Evolutionary conservation across 2,113 vertebrate species (phyloP), one percentile per base, ranked within the genome.

Genomic region (Mobula hypostoma): DNA sequence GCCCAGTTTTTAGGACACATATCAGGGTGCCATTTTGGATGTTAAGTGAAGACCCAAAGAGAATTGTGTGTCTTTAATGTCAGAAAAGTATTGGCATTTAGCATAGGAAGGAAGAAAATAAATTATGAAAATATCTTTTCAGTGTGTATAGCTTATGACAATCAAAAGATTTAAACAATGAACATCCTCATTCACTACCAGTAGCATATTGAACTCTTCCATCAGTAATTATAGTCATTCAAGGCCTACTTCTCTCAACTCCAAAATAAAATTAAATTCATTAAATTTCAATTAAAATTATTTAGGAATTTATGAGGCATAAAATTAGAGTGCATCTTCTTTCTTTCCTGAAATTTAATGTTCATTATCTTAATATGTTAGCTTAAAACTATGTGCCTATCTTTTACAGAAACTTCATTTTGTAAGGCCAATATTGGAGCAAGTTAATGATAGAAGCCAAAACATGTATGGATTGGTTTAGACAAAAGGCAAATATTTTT

Each of bases 101-200:
- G 68, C 6, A 80, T 40, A 40, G 32, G 36, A 15, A 32, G 36
- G 79, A 21, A 6, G 32, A 19, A 80, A 80, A 80, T 36, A 40
- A 80, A 80, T 70, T 70, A 80, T 80, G 48, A 36, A 80, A 80
- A 80, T 80, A 80, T 40, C 17, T 83, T 83, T 83, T 83, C 15
- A 83, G 27, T 58, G 27, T 56, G 17, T 83, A 40, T 56, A 83
- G 82, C 48, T 83, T 48, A 83, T 56, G 40, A 82, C 36, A 40
- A 32, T 83, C 17, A 58, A 24, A 58, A 83, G 82, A 83, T 82
- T 82, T 24, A 1, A 83, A 17, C 58, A 40, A 58, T 83, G 82
- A 27, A 5, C 82, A 56, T 58, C 9, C 19, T 83, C 58, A 19
- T 58, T 58, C 24, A 24, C 48, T 58, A 24, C 12, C 9, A 27